Evolutionary conservation across 1,140 invertebrate genomes (phyloP), one percentile per base, ranked within the genome.

Genomic region (Himalopsyche phryganea): DNA sequence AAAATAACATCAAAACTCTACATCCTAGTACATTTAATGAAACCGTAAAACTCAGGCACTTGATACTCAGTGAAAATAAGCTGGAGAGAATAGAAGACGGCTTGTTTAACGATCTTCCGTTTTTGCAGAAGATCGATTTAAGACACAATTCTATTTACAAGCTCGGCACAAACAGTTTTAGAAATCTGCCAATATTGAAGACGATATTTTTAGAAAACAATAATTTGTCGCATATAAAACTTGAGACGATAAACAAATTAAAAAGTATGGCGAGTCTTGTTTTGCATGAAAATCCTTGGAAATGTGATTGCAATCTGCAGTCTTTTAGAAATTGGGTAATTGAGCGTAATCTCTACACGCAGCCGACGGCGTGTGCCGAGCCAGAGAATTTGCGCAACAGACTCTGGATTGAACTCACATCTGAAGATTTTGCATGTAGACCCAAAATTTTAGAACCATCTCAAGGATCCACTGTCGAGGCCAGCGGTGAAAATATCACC

Each of bases 221-320:
- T 66, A 83, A 84, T 59, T 70, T 95, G 11, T 81, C 80, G 2
- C 73, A 80, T 13, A 65, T 89, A 11, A 83, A 83, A 66, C 62
- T 81, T 11, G 76, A 81, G 10, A 81, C 78, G 0, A 79, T 89
- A 32, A 75, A 76, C 32, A 71, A 78, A n/a, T 69, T 91, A 23
- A 74, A 75, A 0, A 83, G 81, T 28, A 71, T 94, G 13, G 81
- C 81, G n/a, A 87, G 86, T 59, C 71, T 95, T 1, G 87, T 85
- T 49, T 74, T 96, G 0, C 81, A 86, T 50, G 84, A 86, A 52
- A 96, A 96, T 70, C 87, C 86, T 0, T 96, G 93, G 93, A 82
- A 85, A 38, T 96, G 93, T 67, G 90, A 94, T 70, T 96, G 93
- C 65, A 81, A 85, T 52, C 72, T 96, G 42, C 85, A 89, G 64